These are phyloP conservation scores for Catharus minimus DNA, from an alignment of 2,113 vertebrate genomes.

Conservation along the genomic window DNA sequence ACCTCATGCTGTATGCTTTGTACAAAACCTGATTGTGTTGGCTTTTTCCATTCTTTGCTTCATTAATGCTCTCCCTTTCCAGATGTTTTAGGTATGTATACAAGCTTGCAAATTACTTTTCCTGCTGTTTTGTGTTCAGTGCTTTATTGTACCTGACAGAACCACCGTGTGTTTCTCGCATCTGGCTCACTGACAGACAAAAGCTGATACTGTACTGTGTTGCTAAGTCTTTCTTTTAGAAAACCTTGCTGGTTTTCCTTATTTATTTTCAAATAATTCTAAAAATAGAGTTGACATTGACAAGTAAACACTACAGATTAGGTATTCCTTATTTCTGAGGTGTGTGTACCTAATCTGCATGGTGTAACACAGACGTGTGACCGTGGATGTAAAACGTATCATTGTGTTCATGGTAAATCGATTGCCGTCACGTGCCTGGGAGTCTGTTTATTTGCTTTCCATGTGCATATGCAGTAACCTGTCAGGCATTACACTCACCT, in stretches of 20 bases:
- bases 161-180: background rate
- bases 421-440: background rate
- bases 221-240: background rate
- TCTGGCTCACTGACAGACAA: slow-evolving; percentile 20
- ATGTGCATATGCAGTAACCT: background rate
- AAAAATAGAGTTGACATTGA: background rate
- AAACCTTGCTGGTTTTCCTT: background rate
- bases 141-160: slow-evolving; percentile 46
- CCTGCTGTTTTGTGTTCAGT: slow-evolving; percentile 65
- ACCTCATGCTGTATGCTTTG: slow-evolving; percentile 63
- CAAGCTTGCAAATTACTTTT: slow-evolving; percentile 63
- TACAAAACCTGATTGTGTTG: slow-evolving; percentile 73
- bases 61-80: slow-evolving; percentile 77
- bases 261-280: background rate
- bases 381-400: background rate
- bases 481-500: background rate
- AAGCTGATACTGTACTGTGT: background rate
- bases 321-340: background rate
- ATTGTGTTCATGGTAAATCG: background rate
- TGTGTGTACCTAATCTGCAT: background rate
- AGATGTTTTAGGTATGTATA: slow-evolving; percentile 91
- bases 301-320: background rate
- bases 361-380: background rate
- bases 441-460: background rate
- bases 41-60: slow-evolving; percentile 81